Base-by-base conservation (phyloP, 2,113 vertebrate genomes). In the Girardinichthys multiradiatus region DNA sequence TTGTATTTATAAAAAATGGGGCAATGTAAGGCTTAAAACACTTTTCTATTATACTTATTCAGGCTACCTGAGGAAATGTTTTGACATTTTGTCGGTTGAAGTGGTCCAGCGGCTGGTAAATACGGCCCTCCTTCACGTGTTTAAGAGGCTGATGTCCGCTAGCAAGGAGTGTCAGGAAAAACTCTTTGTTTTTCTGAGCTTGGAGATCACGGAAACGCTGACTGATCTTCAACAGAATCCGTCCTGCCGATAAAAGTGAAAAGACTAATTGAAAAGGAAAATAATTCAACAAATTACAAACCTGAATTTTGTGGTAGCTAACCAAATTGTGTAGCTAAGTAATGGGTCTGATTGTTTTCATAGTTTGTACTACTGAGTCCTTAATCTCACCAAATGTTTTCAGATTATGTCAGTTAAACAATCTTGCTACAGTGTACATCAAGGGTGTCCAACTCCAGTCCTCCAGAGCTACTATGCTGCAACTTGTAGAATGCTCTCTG, bases 41-140 rank as follows among this genome's bases (percentile, higher is more conserved):
- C 37, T 2, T 39, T 39, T 39, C 12, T 39, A 12, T 12, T 39
- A 14, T 7, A 8, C 61, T 12, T 15, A 14, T 28, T 30, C 45
- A 62, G 24, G 51, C 21, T 72, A 97, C 96, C 95, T 97, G 96
- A 57, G 88, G 76, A 70, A 95, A 94, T 4, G 90, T 91, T 1
- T 73, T 37, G 0, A 11, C 8, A 8, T 91, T 81, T 0, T 89
- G 88, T 0, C 77, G 14, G 51, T 95, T 92, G 76, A 96, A 96
- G 83, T 96, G 95, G 81, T 97, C 91, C 71, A 97, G 92, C 0
- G 75, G 92, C 76, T 97, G 96, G 3, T 81, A 63, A 33, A 96
- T 65, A 28, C 24, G 6, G 3, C 76, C 90, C 45, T 88, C 81
- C 33, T 45, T 83, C 24, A 91, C 74, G 4, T 83, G 68, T 1